phyloP scores from a whole-genome alignment of 2,797 vertebrate species.

The Danio kyathit region DNA sequence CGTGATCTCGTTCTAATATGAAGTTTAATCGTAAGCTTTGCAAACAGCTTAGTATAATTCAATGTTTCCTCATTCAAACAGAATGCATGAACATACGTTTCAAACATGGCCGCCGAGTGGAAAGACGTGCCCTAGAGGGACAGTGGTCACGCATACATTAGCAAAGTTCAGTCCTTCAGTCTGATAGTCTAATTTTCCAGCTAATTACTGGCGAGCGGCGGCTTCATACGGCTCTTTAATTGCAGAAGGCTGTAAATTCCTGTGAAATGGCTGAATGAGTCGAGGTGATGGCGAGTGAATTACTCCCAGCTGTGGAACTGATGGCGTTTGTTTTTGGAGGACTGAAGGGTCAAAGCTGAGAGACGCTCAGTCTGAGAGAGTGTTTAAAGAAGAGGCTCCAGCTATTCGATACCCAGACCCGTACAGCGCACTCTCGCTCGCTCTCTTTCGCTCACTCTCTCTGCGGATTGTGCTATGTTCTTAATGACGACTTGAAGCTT shows the following conservation, averaged over 20 bases:
- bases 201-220: background rate
- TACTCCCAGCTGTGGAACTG: slow-evolving; percentile 91
- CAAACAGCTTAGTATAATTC: too few species aligned
- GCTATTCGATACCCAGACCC: slow-evolving; percentile 86
- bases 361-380: slow-evolving; percentile 89
- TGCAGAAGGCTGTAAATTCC: slow-evolving; percentile 84
- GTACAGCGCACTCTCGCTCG: background rate
- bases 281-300: slow-evolving; percentile 91
- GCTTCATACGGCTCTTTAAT: slow-evolving; percentile 56
- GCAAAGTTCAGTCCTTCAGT: slow-evolving; percentile 1
- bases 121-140: too few species aligned
- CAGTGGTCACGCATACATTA: background rate
- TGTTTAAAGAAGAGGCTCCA: slow-evolving; percentile 91
- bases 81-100: too few species aligned
- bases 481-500: too few species aligned
- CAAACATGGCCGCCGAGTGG: too few species aligned
- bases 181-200: background rate
- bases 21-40: too few species aligned
- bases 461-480: background rate
- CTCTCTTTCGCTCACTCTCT: background rate
- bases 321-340: slow-evolving; percentile 88
- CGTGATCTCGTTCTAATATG: too few species aligned
- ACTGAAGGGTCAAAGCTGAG: slow-evolving; percentile 84
- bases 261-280: slow-evolving; percentile 93
- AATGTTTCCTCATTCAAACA: too few species aligned